Percentiles rank a stretch among this genome's conserved stretches.
phyloP scores from a whole-genome alignment of 2,888 invertebrate genomes.

The Volucella inanis region DNA sequence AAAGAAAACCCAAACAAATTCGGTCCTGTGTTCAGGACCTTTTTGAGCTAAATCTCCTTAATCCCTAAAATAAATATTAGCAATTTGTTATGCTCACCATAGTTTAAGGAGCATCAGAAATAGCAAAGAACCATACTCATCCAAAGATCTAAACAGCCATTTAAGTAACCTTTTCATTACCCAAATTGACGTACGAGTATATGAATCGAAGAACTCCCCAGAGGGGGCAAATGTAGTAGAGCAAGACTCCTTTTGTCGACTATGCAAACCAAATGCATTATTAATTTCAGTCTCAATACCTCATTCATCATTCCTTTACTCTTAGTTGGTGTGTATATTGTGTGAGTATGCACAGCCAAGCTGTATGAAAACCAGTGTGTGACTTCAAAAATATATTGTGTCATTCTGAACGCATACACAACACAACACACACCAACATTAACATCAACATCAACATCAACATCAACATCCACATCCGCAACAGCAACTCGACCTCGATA shows the following conservation, averaged over 20 bases:
- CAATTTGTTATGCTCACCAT: slow-evolving; percentile 61
- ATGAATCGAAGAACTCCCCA: slow-evolving; percentile 61
- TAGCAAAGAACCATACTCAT: background rate
- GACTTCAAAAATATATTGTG: background rate
- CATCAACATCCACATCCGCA: too few relatives aligned
- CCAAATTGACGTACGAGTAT: slow-evolving; percentile 66
- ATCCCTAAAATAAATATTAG: slow-evolving; percentile 62
- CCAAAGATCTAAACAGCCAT: slow-evolving; percentile 25
- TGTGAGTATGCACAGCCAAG: slow-evolving; percentile 4
- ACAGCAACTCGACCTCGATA: slow-evolving; percentile 58
- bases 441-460: too few relatives aligned
- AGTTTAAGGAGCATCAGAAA: background rate
- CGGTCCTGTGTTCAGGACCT: slow-evolving; percentile 28
- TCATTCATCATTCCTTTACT: slow-evolving; percentile 60
- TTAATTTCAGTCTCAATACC: slow-evolving; percentile 73
- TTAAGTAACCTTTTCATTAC: slow-evolving; percentile 66
- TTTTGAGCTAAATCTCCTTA: slow-evolving; percentile 18
- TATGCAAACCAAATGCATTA: slow-evolving; percentile 72
- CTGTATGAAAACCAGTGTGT: background rate
- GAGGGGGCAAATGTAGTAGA: background rate
- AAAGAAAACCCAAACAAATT: slow-evolving; percentile 27
- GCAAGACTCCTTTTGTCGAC: slow-evolving; percentile 56
- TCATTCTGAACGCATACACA: slow-evolving; percentile 4
- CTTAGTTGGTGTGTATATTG: background rate
- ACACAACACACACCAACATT: too few relatives aligned